Conservation (phyloP, 2,888 invertebrate genomes). For the Drosophila ustulata region DNA sequence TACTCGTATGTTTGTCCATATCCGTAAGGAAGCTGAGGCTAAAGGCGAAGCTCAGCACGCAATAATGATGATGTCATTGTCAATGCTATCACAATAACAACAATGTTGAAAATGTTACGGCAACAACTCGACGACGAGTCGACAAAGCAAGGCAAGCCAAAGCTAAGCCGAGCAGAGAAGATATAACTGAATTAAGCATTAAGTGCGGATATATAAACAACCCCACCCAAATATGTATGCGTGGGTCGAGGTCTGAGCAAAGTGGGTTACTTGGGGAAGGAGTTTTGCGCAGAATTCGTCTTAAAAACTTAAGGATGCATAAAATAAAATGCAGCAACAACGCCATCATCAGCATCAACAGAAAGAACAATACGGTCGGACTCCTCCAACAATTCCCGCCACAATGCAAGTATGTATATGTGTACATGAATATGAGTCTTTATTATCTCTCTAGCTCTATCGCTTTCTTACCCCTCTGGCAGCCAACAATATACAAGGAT, state of each 20-base stretch:
- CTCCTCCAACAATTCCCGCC: conserved; percentile 8
- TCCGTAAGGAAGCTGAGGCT: conserved; percentile 41
- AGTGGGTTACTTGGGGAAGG: neutral
- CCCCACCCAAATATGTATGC: conserved; percentile 70
- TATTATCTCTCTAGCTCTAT: neutral
- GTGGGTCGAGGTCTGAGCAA: conserved; percentile 44
- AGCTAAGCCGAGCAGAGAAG: conserved; percentile 70
- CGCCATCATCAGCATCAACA: conserved; percentile 31
- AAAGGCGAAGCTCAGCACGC: conserved; percentile 63
- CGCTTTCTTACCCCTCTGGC: neutral
- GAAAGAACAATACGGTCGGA: conserved; percentile 37
- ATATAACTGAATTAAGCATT: conserved; percentile 82
- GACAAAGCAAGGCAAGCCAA: conserved; percentile 60
- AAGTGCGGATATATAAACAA: conserved; percentile 81
- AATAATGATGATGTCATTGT: conserved; percentile 84
- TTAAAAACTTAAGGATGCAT: conserved; percentile 79
- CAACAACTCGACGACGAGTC: conserved; percentile 17
- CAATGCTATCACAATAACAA: conserved; percentile 68
- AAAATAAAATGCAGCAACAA: conserved; percentile 75
- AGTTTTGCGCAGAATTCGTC: conserved; percentile 41
- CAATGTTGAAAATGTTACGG: conserved; percentile 39
- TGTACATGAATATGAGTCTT: conserved; percentile 18
- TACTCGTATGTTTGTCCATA: neutral
- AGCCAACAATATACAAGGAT: conserved; percentile 71
- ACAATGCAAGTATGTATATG: no score